A percentile compares a stretch with the other conserved stretches of the same genome.
Conservation (phyloP, 2,113 vertebrate species). For the Scomber colias region DNA sequence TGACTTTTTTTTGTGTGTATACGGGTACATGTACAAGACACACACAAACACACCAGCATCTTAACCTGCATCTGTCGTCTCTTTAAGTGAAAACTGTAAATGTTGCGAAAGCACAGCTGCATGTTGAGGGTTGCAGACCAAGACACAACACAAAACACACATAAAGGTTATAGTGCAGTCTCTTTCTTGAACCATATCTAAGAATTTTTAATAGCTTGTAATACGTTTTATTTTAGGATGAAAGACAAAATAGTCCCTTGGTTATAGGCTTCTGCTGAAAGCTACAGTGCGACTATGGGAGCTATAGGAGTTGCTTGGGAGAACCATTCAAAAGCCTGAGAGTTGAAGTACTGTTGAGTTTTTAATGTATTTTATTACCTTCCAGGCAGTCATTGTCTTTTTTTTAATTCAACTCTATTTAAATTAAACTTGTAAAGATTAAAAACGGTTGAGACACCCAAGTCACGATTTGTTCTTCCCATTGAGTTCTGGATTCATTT, state of each 20-base stretch:
- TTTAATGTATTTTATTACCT: background rate
- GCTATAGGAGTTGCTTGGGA: background rate
- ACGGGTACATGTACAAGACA: constrained; percentile 21
- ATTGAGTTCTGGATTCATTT: too few species aligned
- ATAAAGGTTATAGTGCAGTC: background rate
- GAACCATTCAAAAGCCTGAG: background rate
- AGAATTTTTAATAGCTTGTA: constrained; percentile 10
- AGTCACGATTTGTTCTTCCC: too few species aligned
- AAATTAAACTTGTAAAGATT: background rate
- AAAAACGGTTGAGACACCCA: background rate
- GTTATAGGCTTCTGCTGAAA: background rate
- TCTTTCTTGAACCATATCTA: constrained; percentile 9
- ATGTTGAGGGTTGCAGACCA: background rate
- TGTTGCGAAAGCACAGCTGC: constrained; percentile 51
- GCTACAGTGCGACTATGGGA: accelerated
- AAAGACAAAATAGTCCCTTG: constrained; percentile 12
- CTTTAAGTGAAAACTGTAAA: constrained; percentile 45
- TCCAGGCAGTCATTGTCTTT: background rate
- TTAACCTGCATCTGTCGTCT: constrained; percentile 35
- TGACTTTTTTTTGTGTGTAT: constrained; percentile 25
- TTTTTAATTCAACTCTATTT: background rate
- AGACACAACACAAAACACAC: constrained; percentile 42
- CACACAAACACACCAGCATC: constrained; percentile 37
- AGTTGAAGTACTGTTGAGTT: background rate
- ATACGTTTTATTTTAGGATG: constrained; percentile 2